A percentile compares a stretch with the other conserved stretches of the same genome.
Evolutionary conservation across 2,113 vertebrate species (phyloP).

Genomic region (Saguinus imperator): DNA sequence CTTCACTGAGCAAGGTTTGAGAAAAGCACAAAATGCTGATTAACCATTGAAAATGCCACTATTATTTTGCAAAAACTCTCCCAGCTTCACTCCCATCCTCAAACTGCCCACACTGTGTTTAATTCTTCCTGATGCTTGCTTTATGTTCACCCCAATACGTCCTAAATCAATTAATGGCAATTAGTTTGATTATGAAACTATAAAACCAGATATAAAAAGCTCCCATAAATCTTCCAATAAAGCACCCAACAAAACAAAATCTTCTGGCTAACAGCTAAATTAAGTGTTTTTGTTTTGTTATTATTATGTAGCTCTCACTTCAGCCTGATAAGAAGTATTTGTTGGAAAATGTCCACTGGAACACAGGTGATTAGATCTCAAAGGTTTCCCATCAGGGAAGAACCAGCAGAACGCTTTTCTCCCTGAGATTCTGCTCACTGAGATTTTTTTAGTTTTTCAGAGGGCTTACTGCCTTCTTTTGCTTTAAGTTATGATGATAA

Average conservation of each 20-base stretch:
- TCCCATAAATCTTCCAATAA: conserved; percentile 15
- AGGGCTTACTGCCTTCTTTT: not conserved
- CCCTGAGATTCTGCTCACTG: too few species aligned
- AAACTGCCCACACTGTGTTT: not conserved
- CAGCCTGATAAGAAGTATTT: not conserved
- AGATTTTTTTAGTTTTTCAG: not conserved
- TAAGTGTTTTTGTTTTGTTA: not conserved
- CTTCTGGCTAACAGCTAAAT: not conserved
- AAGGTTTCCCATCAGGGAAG: not conserved
- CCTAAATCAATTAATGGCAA: not conserved
- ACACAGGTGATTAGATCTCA: not conserved
- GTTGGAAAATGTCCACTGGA: not conserved
- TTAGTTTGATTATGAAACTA: conserved; percentile 39
- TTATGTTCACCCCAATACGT: not conserved
- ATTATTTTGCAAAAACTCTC: not conserved
- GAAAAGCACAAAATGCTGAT: not conserved
- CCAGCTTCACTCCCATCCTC: not conserved
- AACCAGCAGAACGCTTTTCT: not conserved
- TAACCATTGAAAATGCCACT: not conserved
- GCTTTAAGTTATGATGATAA: not conserved
- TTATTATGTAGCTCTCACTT: not conserved
- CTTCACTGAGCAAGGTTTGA: not conserved
- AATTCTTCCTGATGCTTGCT: not conserved
- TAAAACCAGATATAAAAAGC: conserved; percentile 29
- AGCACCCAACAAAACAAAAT: not conserved